Base-by-base conservation (phyloP, 2,797 vertebrate genomes). In the Sarcoramphus papa region DNA sequence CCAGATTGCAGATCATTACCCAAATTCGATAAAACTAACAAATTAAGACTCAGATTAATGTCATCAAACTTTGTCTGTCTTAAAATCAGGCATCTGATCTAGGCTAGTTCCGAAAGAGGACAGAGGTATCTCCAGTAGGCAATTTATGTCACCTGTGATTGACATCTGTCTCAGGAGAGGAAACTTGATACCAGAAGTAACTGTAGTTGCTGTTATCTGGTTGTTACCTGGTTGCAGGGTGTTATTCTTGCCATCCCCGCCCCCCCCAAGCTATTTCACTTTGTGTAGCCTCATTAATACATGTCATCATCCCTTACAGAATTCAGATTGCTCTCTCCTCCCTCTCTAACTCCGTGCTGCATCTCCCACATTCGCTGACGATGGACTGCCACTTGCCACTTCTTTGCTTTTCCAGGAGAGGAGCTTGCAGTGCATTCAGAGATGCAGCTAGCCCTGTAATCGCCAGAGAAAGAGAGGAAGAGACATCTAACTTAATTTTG, bases 1-100 rank as follows among this genome's bases (percentile, higher is more conserved):
- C 10, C n/a, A 68, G 27, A 77, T 31, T 35, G 17, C 4, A 63
- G 21, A 57, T 64, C 0, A 4, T 28, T 50, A 43, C 28, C 9
- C 10, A 62, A 2, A 0, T 79, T 60, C 43, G 40, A 13, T 0
- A 37, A 13, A 62, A 53, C 3, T 13, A 64, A 33, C 2, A 75
- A 47, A 59, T 27, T 35, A 74, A 75, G n/a, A 10, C 25, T 76
- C 43, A 90, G 37, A 72, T 57, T 62, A 37, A 54, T 22, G 28
- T 14, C 4, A 65, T 31, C 41, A 82, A 6, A 4, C 30, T 56
- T 81, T 7, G 18, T 15, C 14, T 70, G 21, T 25, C 8, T 62
- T 73, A 59, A 94, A 67, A 13, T 59, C 24, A 7, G 13, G 18
- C 35, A 54, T 45, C 18, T 82, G 37, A 59, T 53, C 12, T 19